phyloP scores from a whole-genome alignment of 2,888 invertebrate genomes.

The Embidobia sp. region DNA sequence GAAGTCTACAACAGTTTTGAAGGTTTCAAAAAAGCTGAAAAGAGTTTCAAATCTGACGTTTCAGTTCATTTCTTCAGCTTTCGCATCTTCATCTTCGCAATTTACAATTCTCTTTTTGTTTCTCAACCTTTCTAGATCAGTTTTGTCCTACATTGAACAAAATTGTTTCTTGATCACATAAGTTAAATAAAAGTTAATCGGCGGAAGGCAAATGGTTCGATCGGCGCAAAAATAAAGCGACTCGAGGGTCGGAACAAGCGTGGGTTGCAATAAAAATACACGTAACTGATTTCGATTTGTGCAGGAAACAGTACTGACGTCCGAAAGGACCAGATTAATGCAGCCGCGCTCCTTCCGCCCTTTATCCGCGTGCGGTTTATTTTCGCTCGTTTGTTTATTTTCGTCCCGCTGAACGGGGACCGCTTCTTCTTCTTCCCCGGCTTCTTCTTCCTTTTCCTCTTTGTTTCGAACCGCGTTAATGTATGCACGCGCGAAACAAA shows the following conservation, averaged over 20 bases:
- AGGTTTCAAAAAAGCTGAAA: no score
- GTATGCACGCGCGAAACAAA: conserved; percentile 48
- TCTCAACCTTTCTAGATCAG: no score
- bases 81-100: no score
- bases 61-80: no score
- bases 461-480: conserved; percentile 47
- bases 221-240: conserved; percentile 10
- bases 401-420: conserved; percentile 25
- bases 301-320: conserved; percentile 50
- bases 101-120: no score
- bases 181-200: not conserved
- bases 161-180: not conserved
- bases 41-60: no score
- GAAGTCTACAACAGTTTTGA: no score
- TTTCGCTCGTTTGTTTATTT: conserved; percentile 55
- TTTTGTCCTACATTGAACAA: no score
- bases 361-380: conserved; percentile 53
- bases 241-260: conserved; percentile 14
- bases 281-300: conserved; percentile 31
- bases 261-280: conserved; percentile 47
- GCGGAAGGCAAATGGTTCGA: not conserved
- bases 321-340: conserved; percentile 46
- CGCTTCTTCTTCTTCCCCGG: conserved; percentile 19
- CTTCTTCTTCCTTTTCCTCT: conserved; percentile 21
- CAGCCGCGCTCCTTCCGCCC: conserved; percentile 52